These are phyloP conservation scores for Pseudococcus viburni DNA, from an alignment of 2,888 invertebrate genomes.

Conservation along the genomic window DNA sequence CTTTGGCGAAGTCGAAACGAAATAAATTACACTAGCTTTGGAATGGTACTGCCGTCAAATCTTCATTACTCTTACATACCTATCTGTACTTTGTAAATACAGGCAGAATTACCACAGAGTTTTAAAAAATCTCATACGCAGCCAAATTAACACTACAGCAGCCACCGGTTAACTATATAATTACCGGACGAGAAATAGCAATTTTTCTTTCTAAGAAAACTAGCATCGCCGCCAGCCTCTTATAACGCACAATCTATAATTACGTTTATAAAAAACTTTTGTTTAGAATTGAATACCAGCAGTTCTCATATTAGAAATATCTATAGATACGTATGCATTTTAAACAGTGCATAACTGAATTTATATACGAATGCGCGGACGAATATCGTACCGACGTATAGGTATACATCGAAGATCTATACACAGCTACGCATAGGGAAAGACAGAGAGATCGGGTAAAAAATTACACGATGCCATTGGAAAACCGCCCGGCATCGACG, in stretches of 20 bases:
- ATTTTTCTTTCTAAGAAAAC: slow-evolving; percentile 52
- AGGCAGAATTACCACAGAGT: background rate
- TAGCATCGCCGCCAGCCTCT: slow-evolving; percentile 40
- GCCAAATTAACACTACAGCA: slow-evolving; percentile 44
- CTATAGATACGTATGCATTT: background rate
- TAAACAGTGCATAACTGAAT: slow-evolving; percentile 3
- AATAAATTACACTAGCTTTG: background rate
- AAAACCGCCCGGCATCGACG: background rate
- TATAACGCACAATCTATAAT: slow-evolving; percentile 11
- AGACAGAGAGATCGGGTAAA: background rate
- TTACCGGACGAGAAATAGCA: slow-evolving; percentile 38
- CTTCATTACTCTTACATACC: background rate
- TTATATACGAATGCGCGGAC: background rate
- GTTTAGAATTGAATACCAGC: slow-evolving; percentile 27
- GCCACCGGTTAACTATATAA: slow-evolving; percentile 61
- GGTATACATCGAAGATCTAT: background rate
- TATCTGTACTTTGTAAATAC: slow-evolving; percentile 17
- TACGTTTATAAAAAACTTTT: slow-evolving; percentile 31
- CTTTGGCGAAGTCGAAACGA: background rate
- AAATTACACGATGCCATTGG: background rate
- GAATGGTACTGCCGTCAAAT: slow-evolving; percentile 19
- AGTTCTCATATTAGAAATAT: slow-evolving; percentile 15
- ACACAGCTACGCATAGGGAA: too few species aligned
- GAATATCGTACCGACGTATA: background rate
- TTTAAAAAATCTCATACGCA: slow-evolving; percentile 46